Evolutionary conservation across 2,888 invertebrate species (phyloP).

Genomic region (Gortyna flavago): DNA sequence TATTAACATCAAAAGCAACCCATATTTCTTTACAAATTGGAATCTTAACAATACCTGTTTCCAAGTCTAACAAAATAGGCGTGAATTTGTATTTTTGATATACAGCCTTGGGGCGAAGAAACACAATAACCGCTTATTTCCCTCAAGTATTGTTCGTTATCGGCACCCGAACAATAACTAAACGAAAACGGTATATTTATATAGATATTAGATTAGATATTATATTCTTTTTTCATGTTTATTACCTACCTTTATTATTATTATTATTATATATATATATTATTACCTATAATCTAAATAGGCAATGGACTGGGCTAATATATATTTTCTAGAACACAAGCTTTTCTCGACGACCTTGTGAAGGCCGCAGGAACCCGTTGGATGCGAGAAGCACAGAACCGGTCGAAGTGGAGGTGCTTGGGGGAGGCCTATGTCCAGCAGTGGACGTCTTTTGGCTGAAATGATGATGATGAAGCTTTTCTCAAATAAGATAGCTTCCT

Average conservation of each 20-base stretch:
- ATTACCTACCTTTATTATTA: too few species aligned
- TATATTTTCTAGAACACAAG: neutral
- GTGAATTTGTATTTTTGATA: conserved; percentile 36
- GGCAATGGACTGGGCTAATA: neutral
- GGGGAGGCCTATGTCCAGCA: too few species aligned
- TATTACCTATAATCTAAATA: neutral
- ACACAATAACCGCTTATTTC: conserved; percentile 50
- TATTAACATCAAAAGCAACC: conserved; percentile 7
- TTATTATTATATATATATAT: too few species aligned
- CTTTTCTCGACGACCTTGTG: too few species aligned
- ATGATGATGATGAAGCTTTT: too few species aligned
- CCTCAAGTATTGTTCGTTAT: conserved; percentile 48
- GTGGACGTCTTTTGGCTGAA: too few species aligned
- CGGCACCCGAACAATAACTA: conserved; percentile 29
- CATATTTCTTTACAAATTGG: conserved; percentile 30
- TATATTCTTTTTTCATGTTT: conserved; percentile 20
- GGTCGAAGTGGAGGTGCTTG: too few species aligned
- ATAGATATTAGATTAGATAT: conserved; percentile 11
- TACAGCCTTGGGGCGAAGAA: conserved; percentile 9
- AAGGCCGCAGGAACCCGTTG: too few species aligned
- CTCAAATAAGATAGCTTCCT: neutral
- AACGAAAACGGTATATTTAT: conserved; percentile 19
- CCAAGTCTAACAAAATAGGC: conserved; percentile 23
- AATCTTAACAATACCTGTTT: conserved; percentile 30
- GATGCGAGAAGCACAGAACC: too few species aligned